These are phyloP conservation scores for Nyctereutes procyonoides DNA, from an alignment of 2,113 vertebrate species.

Conservation along the genomic window DNA sequence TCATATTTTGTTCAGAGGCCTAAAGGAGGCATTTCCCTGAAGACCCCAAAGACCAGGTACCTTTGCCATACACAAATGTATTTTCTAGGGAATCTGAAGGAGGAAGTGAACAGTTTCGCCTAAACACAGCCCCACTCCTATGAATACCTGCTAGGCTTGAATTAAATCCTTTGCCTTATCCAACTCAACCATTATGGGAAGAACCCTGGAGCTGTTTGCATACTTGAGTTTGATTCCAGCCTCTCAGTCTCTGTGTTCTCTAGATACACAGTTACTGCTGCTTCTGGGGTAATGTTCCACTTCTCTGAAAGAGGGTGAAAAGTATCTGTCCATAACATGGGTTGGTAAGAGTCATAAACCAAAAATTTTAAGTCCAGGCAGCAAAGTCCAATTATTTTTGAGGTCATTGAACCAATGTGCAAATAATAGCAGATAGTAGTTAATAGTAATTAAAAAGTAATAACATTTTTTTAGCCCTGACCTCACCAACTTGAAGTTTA, in stretches of 20 bases:
- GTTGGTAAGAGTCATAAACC: not conserved
- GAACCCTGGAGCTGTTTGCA: not conserved
- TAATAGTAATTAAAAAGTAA: not conserved
- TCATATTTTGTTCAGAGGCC: not conserved
- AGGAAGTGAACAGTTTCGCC: not conserved
- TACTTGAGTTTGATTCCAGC: not conserved
- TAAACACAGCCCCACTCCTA: no score
- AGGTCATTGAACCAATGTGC: not conserved
- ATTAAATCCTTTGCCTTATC: not conserved
- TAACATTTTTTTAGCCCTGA: not conserved
- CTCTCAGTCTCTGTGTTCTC: not conserved
- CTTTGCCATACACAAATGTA: not conserved
- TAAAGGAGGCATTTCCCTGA: not conserved
- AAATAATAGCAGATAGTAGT: not conserved
- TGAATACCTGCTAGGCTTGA: not conserved
- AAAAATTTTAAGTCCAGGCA: not conserved
- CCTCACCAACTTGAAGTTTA: not conserved
- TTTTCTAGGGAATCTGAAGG: not conserved
- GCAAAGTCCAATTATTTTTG: slow-evolving; percentile 16
- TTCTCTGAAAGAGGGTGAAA: not conserved
- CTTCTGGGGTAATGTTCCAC: not conserved
- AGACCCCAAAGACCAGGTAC: not conserved
- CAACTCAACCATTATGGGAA: no score
- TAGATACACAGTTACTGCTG: not conserved
- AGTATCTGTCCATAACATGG: not conserved